Base-by-base conservation (phyloP, 2,888 invertebrate genomes). In the Noctua janthina region DNA sequence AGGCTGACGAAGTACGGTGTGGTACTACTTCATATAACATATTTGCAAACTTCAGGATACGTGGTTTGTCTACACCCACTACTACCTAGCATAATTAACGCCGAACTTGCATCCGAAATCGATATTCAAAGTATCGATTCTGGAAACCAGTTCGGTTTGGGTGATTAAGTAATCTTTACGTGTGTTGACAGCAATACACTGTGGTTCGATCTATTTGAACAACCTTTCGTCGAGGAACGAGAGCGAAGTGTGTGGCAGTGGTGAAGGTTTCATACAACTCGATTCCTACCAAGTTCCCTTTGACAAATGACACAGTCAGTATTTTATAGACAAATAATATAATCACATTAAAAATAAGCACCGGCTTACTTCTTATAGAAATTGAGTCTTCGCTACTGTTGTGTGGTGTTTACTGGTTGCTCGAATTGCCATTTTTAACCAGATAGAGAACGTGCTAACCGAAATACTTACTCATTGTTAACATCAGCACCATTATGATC, bases 391-490 rank as follows among this genome's bases (percentile, higher is more conserved):
- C 29, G 29, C 29, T 29, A 29, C 29, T 29, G 29, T 0, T 29
- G 29, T 29, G 29, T 29, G 29, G 56, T 35, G 23, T 64, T 43
- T 39, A 62, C 74, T 35, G 29, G 17, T 49, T 17, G 8, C 20
- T n/a, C 11, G 43, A 20, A 43, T 11, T 72, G 56, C 23, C 2
- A 23, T 23, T 72, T 23, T 54, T 76, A 17, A 59, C 29, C 20
- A 68, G n/a, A 78, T 68, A 35, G 46, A 20, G 17, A 64, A 54
- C 51, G 20, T 35, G 35, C 46, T n/a, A 46, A 59, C 56, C 43
- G 8, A 74, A 76, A 76, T 91, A 46, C 84, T 89, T 51, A 84
- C 68, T 72, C 85, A 89, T 79, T 91, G 90, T 81, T 90, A 81
- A 87, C 62, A 70, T 70, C 35, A 71, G 39, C 39, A 23, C 43